phyloP scores from a whole-genome alignment of 2,113 vertebrate genomes.

The Rutilus rutilus region DNA sequence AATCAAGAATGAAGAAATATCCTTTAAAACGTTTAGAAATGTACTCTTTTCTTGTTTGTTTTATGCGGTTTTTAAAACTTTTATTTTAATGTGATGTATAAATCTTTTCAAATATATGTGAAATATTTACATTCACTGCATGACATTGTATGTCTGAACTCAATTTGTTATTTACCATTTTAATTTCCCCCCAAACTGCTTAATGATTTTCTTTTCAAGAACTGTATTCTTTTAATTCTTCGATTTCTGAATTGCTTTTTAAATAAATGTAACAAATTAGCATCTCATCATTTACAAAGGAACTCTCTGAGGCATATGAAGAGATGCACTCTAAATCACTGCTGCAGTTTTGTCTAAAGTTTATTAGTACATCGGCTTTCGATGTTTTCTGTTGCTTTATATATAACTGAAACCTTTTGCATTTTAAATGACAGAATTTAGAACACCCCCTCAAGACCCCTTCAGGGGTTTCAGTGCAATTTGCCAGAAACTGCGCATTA shows the following conservation, averaged over 20 bases:
- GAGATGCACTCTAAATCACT: neutral
- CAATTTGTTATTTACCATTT: too few relatives aligned
- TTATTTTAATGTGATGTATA: too few relatives aligned
- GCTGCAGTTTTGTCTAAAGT: conserved; percentile 6
- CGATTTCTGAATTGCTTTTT: neutral
- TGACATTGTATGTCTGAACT: neutral
- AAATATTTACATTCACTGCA: neutral
- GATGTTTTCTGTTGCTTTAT: conserved; percentile 7
- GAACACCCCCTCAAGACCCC: conserved; percentile 31
- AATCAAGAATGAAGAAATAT: neutral
- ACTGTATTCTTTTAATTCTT: too few relatives aligned
- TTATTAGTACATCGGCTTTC: neutral
- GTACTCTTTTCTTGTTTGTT: neutral
- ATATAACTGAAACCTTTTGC: conserved; percentile 17
- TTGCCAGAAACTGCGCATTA: conserved; percentile 2
- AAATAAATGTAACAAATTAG: neutral
- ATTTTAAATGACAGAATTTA: conserved; percentile 18
- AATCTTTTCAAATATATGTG: neutral
- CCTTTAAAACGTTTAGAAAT: neutral
- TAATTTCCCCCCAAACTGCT: too few relatives aligned
- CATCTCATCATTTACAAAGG: neutral
- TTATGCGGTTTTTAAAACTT: neutral
- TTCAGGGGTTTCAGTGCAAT: conserved; percentile 2
- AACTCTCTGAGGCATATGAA: neutral
- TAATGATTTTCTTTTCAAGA: too few relatives aligned